Base-by-base conservation (phyloP, 2,888 invertebrate genomes). In the Stenoptilia bipunctidactyla region DNA sequence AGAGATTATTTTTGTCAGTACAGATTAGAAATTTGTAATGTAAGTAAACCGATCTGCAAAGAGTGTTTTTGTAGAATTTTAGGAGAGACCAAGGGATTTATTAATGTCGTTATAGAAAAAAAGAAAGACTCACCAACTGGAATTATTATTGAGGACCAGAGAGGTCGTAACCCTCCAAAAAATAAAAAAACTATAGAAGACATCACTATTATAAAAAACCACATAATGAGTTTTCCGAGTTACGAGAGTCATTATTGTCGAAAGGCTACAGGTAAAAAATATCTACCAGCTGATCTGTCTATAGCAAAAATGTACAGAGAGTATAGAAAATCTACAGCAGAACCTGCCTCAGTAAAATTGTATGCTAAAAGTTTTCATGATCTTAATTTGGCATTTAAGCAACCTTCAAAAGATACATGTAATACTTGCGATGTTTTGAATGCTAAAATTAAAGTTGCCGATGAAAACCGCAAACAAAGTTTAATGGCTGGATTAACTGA, bases 161-260 rank as follows among this genome's bases (percentile, higher is more conserved):
- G 20, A 20, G 20, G 20, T 5, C 20, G 20, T 20, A 3, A 20
- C 4, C 20, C 20, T 5, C 20, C 20, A 5, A 20, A 8, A 20
- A 20, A 20, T 20, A 20, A 20, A 20, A 20, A 8, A 8, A 20
- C 20, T 20, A 8, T 20, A 5, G 20, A 20, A 5, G 20, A 20
- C 8, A 5, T 20, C 3, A 20, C 3, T 5, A 5, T 8, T 20
- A 8, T 8, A 3, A 46, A 44, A 46, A 44, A 46, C 12, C 40
- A 43, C 13, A 40, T 43, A 12, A 14, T 37, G 4, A 34, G 15
- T 10, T 45, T 45, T 35, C 50, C 46, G 12, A 44, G 27, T 20
- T 45, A 47, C 35, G 48, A 50, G 27, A 49, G 50, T 39, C 48
- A 45, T 15, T 50, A 47, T 13, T 48, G 45, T 34, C 46, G 46